Percentiles rank a stretch among this genome's conserved stretches.
phyloP scores from a whole-genome alignment of 2,797 vertebrate genomes.

The Channallabes apus region DNA sequence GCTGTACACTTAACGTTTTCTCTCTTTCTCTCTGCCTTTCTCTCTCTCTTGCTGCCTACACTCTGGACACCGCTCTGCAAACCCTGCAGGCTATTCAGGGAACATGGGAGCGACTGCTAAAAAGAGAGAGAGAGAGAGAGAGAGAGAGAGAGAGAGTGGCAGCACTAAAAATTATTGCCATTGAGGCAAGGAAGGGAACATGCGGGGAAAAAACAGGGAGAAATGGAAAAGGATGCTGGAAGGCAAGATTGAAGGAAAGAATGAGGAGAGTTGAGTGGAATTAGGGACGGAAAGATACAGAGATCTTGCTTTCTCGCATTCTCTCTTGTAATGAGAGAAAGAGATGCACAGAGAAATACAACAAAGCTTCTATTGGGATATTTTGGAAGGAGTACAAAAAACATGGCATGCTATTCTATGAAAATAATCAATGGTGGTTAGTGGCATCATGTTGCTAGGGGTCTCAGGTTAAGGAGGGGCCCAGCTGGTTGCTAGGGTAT shows the following conservation, averaged over 20 bases:
- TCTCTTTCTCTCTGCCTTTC: not conserved
- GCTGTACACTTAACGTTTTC: constrained; percentile 3
- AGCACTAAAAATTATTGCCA: not conserved
- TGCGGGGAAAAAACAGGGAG: not conserved
- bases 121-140: constrained; percentile 6
- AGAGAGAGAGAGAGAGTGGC: no score
- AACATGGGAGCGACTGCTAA: not conserved
- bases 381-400: not conserved
- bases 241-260: not conserved
- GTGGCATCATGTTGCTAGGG: not conserved
- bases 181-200: not conserved
- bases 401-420: not conserved
- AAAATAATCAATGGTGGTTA: not conserved
- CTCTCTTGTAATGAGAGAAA: not conserved
- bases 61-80: constrained; percentile 26
- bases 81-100: constrained; percentile 35
- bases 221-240: not conserved
- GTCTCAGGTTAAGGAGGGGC: no score
- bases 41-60: constrained; percentile 30
- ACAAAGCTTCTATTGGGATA: not conserved
- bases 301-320: not conserved
- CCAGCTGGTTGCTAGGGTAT: not conserved
- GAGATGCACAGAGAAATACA: not conserved
- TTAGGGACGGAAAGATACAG: not conserved
- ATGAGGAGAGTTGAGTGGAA: not conserved